Evolutionary conservation across 2,113 vertebrate species (phyloP).

Genomic region (Chamaea fasciata): DNA sequence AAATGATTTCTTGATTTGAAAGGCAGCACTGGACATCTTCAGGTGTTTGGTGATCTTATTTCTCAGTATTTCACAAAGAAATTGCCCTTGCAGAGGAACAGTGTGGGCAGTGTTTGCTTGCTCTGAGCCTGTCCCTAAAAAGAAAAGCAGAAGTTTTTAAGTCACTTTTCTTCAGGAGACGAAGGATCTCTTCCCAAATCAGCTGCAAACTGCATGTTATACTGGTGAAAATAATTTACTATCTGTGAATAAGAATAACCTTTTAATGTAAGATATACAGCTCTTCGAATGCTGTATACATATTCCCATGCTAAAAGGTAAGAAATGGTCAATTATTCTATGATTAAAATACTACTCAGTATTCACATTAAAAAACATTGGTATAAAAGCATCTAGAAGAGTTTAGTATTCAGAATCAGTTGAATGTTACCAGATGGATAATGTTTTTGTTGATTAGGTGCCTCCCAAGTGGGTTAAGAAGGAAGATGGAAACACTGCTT

Average conservation of each 20-base stretch:
- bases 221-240: neutral
- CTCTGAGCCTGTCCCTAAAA: neutral
- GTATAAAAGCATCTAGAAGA: neutral
- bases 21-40: neutral
- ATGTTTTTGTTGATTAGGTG: neutral
- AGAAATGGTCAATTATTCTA: neutral
- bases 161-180: neutral
- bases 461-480: neutral
- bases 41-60: neutral
- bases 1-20: neutral
- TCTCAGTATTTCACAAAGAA: neutral
- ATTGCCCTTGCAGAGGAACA: neutral
- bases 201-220: neutral
- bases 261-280: neutral
- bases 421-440: neutral
- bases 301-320: neutral
- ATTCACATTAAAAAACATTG: neutral
- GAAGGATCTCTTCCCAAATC: neutral
- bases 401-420: neutral
- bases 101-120: neutral
- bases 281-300: neutral
- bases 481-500: neutral
- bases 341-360: neutral
- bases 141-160: neutral
- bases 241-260: neutral